Conservation (phyloP, 2,888 invertebrate genomes). For the Trisateles emortualis region DNA sequence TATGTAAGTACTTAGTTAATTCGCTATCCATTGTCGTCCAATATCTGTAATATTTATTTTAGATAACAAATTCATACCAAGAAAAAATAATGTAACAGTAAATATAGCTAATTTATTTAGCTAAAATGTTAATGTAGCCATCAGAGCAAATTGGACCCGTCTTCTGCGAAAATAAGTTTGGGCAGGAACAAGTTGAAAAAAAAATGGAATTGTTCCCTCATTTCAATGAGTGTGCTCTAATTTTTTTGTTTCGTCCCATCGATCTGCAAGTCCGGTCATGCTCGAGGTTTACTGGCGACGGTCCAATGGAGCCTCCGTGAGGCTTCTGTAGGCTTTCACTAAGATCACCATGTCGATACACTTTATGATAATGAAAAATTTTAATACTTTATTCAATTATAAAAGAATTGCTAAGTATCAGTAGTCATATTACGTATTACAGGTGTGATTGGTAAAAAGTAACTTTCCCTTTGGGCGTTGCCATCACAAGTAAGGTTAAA, state of each 20-base stretch:
- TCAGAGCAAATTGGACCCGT: conserved; percentile 38
- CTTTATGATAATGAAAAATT: conserved; percentile 1
- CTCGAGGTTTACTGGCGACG: conserved; percentile 49
- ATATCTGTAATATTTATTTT: conserved; percentile 3
- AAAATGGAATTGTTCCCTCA: conserved; percentile 37
- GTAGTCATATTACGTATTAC: too few relatives aligned
- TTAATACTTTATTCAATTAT: neutral
- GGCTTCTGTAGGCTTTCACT: conserved; percentile 35
- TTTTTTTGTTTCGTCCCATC: conserved; percentile 49
- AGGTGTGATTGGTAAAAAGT: too few relatives aligned
- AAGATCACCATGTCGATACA: conserved; percentile 20
- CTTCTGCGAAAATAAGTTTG: conserved; percentile 29
- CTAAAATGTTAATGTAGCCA: conserved; percentile 46
- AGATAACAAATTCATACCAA: conserved; percentile 6
- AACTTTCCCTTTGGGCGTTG: too few relatives aligned
- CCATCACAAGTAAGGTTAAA: too few relatives aligned
- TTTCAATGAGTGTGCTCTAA: conserved; percentile 49
- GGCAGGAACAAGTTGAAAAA: conserved; percentile 22
- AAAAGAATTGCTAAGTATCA: too few relatives aligned
- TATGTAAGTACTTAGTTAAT: conserved; percentile 3
- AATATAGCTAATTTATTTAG: conserved; percentile 30
- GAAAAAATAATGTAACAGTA: conserved; percentile 12
- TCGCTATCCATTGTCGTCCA: neutral
- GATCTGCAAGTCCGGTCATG: conserved; percentile 50
- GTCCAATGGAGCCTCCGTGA: conserved; percentile 51